Percentiles rank a stretch among this genome's conserved stretches.
phyloP scores from a whole-genome alignment of 2,888 invertebrate species.

The Fragum fragum region DNA sequence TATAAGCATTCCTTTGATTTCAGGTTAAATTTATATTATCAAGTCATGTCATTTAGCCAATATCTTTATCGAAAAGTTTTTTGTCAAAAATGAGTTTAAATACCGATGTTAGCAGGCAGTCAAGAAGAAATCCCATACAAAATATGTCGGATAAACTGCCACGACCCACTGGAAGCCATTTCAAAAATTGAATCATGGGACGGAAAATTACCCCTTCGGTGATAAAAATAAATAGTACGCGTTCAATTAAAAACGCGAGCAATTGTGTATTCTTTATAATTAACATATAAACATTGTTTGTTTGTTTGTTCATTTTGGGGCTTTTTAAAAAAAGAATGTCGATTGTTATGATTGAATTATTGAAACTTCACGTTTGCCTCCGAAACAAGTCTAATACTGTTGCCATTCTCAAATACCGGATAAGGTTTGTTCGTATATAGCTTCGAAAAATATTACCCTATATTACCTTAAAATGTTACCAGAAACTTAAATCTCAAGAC shows the following conservation, averaged over 20 bases:
- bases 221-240: constrained; percentile 22
- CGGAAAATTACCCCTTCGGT: constrained; percentile 57
- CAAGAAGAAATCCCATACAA: background rate
- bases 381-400: too few species aligned
- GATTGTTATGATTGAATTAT: too few species aligned
- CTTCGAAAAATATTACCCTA: too few species aligned
- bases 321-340: too few species aligned
- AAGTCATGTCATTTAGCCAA: background rate
- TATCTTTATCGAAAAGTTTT: background rate
- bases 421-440: too few species aligned
- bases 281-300: too few species aligned
- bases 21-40: background rate
- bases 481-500: too few species aligned
- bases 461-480: too few species aligned
- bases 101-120: background rate
- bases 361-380: too few species aligned
- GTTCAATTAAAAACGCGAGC: background rate
- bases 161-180: constrained; percentile 77
- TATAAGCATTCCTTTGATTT: background rate
- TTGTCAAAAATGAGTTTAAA: background rate
- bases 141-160: constrained; percentile 26
- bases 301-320: too few species aligned
- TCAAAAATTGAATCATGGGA: constrained; percentile 71
- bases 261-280: too few species aligned
- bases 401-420: too few species aligned